These are phyloP conservation scores for Eciton burchellii DNA, from an alignment of 1,140 invertebrate species.

Conservation along the genomic window DNA sequence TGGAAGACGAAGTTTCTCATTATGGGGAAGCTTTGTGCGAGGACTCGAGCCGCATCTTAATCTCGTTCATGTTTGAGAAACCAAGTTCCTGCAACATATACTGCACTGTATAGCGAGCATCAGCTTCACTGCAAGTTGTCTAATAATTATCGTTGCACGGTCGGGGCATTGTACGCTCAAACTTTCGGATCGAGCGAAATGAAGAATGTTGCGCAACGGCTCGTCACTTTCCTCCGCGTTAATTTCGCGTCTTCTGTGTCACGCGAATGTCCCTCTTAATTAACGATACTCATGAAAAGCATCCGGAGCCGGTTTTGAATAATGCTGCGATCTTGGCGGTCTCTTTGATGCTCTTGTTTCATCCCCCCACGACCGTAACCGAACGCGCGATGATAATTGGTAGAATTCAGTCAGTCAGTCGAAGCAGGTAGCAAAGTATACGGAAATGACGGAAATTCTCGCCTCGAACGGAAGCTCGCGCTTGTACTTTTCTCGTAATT, in stretches of 20 bases:
- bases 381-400: no score
- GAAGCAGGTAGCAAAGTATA: constrained; percentile 1
- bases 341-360: no score
- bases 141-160: constrained; percentile 27
- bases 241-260: no score
- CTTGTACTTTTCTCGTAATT: not conserved
- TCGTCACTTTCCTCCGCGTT: not conserved
- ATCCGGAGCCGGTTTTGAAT: no score
- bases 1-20: constrained; percentile 65
- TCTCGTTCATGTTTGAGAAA: constrained; percentile 58
- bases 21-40: constrained; percentile 40
- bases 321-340: no score
- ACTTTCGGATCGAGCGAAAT: not conserved
- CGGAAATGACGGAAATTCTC: not conserved
- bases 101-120: constrained; percentile 28
- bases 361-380: no score
- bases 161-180: not conserved
- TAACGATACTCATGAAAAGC: not conserved
- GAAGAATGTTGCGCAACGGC: not conserved
- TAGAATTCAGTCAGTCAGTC: no score
- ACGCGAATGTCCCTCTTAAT: no score
- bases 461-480: not conserved
- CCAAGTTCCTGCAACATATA: constrained; percentile 64
- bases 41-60: constrained; percentile 58
- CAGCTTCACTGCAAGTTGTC: not conserved